phyloP scores from a whole-genome alignment of 2,888 invertebrate genomes.

The Rosalia funebris region DNA sequence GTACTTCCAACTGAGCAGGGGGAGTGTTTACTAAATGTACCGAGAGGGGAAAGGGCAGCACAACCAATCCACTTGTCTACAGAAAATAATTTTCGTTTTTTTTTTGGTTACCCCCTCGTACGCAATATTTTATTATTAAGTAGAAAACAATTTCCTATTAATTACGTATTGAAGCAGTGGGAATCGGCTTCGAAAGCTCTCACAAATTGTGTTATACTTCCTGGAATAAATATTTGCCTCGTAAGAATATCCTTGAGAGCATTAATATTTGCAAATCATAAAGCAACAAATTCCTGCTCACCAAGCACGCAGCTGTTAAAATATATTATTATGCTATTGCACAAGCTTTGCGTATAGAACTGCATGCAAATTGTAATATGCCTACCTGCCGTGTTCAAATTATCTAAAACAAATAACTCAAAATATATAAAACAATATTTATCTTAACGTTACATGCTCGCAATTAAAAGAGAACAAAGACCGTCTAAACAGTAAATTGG shows the following conservation, averaged over 20 bases:
- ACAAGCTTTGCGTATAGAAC: neutral
- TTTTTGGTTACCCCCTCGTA: too few species aligned
- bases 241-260: neutral
- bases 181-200: too few species aligned
- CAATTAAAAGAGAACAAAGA: constrained; percentile 52
- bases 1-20: too few species aligned
- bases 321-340: neutral
- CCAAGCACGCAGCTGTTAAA: constrained; percentile 6
- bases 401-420: constrained; percentile 35
- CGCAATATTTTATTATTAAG: too few species aligned
- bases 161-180: too few species aligned
- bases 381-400: constrained; percentile 47
- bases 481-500: constrained; percentile 56
- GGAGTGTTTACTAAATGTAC: too few species aligned
- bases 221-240: too few species aligned
- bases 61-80: too few species aligned
- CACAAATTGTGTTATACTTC: too few species aligned
- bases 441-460: constrained; percentile 38
- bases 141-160: too few species aligned
- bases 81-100: too few species aligned
- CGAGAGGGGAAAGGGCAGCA: too few species aligned
- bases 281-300: constrained; percentile 10
- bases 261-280: constrained; percentile 19
- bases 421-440: constrained; percentile 41
- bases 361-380: constrained; percentile 5